Conservation (phyloP, 2,797 vertebrate species). For the Sebastes alutus region DNA sequence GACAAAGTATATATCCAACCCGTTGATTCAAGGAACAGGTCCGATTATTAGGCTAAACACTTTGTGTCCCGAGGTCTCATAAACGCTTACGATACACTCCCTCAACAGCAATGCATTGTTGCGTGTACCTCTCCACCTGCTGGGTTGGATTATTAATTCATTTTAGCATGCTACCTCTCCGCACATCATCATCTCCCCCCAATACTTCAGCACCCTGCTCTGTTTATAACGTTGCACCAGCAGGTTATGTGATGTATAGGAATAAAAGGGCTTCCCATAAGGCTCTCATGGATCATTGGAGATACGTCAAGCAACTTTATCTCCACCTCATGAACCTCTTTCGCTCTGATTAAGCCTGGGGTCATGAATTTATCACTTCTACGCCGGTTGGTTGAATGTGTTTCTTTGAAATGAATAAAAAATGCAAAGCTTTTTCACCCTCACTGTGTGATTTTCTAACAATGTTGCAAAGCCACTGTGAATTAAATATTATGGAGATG, state of each 20-base stretch:
- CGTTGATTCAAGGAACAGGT: slow-evolving; percentile 34
- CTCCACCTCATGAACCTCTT: slow-evolving; percentile 5
- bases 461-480: neutral
- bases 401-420: slow-evolving; percentile 15
- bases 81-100: slow-evolving; percentile 9
- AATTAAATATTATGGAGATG: neutral
- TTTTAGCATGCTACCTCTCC: neutral
- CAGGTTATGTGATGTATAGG: neutral
- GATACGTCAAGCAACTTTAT: neutral
- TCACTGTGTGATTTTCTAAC: neutral
- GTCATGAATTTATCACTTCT: slow-evolving; percentile 1
- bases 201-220: neutral
- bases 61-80: slow-evolving; percentile 18
- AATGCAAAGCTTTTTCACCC: slow-evolving; percentile 1
- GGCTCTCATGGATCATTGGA: neutral
- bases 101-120: neutral
- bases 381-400: slow-evolving; percentile 6
- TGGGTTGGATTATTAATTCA: slow-evolving; percentile 15
- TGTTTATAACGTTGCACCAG: neutral
- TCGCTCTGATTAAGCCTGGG: neutral
- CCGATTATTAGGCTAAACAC: slow-evolving; percentile 39
- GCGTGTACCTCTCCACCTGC: neutral
- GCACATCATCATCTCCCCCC: slow-evolving; percentile 4
- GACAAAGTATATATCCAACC: slow-evolving; percentile 42
- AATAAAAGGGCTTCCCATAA: neutral